A percentile compares a stretch with the other conserved stretches of the same genome.
These are phyloP conservation scores for Ptilorrhoa leucosticta DNA, from an alignment of 2,113 vertebrate species.

Conservation along the genomic window DNA sequence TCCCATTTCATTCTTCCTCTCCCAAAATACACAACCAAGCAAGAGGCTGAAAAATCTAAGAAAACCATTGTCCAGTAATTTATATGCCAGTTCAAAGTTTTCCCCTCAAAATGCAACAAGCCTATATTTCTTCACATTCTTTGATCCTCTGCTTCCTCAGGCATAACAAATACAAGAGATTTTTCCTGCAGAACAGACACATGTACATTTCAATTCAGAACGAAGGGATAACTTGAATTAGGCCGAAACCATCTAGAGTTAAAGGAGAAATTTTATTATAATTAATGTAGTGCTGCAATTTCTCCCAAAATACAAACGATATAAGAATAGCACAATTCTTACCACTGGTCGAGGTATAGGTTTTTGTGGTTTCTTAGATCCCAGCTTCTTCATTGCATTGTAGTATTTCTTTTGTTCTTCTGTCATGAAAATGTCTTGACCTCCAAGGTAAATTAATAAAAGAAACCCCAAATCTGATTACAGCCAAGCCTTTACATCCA, in stretches of 20 bases:
- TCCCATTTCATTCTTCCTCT: background rate
- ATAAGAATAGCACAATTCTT: background rate
- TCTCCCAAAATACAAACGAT: background rate
- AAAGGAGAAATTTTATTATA: background rate
- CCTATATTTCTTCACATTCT: background rate
- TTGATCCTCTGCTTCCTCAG: background rate
- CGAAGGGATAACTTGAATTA: background rate
- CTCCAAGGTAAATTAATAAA: conserved; percentile 81
- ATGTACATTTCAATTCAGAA: background rate
- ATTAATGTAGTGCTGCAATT: background rate
- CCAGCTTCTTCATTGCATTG: conserved; percentile 84
- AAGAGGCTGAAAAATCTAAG: background rate
- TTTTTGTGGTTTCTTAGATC: conserved; percentile 83
- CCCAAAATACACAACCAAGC: background rate
- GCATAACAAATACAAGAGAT: background rate
- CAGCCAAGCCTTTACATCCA: conserved; percentile 6
- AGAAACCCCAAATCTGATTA: conserved; percentile 56
- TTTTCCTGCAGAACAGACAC: background rate
- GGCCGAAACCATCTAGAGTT: background rate
- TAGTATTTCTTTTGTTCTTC: conserved; percentile 86
- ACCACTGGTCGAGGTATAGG: conserved; percentile 81
- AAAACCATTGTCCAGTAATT: background rate
- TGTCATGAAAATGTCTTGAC: conserved; percentile 85
- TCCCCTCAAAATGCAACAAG: background rate
- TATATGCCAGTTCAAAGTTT: background rate